These are phyloP conservation scores for Arothron firmamentum DNA, from an alignment of 2,113 vertebrate genomes.

Conservation along the genomic window DNA sequence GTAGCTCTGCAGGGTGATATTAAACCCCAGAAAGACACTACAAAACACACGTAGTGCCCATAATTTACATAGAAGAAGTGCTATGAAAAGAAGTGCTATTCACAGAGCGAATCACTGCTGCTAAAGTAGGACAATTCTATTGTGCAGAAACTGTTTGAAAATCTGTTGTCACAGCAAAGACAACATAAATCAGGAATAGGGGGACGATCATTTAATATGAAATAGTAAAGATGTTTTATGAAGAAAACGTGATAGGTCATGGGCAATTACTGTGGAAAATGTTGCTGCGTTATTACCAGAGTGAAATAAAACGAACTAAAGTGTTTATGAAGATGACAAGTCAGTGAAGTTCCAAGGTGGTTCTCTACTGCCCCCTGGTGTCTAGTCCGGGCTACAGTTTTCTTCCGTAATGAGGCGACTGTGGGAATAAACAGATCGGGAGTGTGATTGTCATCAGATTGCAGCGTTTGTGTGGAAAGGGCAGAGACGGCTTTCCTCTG, in stretches of 20 bases:
- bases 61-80: constrained; percentile 4
- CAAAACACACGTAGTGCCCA: background rate
- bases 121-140: background rate
- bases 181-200: too few relatives aligned
- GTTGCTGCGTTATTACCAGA: background rate
- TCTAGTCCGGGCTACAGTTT: background rate
- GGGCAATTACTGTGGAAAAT: constrained; percentile 1
- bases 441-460: constrained; percentile 6
- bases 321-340: background rate
- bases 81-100: constrained; percentile 16
- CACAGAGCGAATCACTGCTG: background rate
- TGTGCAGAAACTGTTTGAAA: too few relatives aligned
- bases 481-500: constrained; percentile 12
- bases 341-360: constrained; percentile 7
- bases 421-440: background rate
- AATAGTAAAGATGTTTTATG: too few relatives aligned
- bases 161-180: too few relatives aligned
- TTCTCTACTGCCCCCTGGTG: constrained; percentile 63
- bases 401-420: background rate
- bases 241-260: too few relatives aligned
- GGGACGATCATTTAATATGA: too few relatives aligned
- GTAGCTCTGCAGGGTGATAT: background rate
- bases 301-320: background rate
- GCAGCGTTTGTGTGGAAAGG: constrained; percentile 20
- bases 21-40: too few relatives aligned